phyloP scores from a whole-genome alignment of 2,113 vertebrate genomes.

The Sinosuthora webbiana region DNA sequence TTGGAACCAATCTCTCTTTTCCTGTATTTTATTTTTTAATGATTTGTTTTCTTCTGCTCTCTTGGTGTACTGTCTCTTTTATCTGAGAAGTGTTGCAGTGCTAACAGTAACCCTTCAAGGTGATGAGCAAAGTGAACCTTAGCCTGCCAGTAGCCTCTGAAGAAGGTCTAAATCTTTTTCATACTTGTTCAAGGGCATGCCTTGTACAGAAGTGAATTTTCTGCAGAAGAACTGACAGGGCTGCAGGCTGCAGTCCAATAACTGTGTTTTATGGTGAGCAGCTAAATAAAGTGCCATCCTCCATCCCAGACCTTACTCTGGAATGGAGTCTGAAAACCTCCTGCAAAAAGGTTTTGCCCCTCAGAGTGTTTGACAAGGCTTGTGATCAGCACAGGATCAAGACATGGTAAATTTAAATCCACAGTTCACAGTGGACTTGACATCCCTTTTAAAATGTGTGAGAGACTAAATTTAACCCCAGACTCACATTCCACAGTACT shows the following conservation, averaged over 20 bases:
- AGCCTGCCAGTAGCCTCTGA: background rate
- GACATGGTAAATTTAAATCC: background rate
- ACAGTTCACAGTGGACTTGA: background rate
- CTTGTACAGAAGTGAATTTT: background rate
- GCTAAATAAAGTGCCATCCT: slow-evolving; percentile 26
- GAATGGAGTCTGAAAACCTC: background rate
- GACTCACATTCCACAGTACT: background rate
- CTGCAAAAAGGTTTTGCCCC: background rate
- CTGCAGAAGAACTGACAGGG: background rate
- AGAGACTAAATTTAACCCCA: background rate
- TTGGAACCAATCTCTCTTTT: background rate
- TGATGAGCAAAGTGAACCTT: background rate
- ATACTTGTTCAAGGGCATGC: background rate
- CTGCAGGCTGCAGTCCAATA: slow-evolving; percentile 18
- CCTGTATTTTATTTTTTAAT: background rate
- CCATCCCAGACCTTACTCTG: background rate
- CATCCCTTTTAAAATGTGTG: background rate
- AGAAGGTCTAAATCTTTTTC: background rate
- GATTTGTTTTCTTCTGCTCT: background rate
- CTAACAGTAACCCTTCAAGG: background rate
- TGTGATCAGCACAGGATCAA: background rate
- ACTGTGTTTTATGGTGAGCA: background rate
- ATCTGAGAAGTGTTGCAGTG: background rate
- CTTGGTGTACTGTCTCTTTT: background rate
- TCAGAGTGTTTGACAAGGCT: background rate